These are phyloP conservation scores for Acleris emargana DNA, from an alignment of 2,888 invertebrate species.

Conservation along the genomic window DNA sequence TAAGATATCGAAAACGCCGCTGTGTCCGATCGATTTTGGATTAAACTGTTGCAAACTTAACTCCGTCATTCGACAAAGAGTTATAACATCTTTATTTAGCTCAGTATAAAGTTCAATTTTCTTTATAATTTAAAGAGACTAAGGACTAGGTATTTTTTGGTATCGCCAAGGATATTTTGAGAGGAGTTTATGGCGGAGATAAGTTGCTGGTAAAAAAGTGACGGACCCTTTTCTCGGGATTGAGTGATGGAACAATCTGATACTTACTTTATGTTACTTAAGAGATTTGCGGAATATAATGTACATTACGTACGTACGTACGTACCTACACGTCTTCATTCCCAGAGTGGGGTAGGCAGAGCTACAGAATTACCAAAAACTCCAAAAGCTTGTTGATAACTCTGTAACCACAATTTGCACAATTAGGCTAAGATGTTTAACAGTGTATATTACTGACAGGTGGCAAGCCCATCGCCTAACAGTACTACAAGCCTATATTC, in stretches of 20 bases:
- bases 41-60: constrained; percentile 19
- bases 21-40: constrained; percentile 35
- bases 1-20: constrained; percentile 33
- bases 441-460: too few species aligned
- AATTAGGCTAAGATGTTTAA: too few species aligned
- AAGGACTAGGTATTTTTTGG: constrained; percentile 8
- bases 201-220: constrained; percentile 35
- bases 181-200: constrained; percentile 35
- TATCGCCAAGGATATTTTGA: constrained; percentile 32
- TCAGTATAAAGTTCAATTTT: not conserved
- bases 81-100: not conserved
- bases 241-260: constrained; percentile 31
- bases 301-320: too few species aligned
- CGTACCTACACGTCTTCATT: too few species aligned
- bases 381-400: too few species aligned
- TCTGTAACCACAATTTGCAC: too few species aligned
- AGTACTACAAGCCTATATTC: too few species aligned
- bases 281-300: constrained; percentile 15
- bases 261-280: constrained; percentile 24
- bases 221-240: constrained; percentile 30
- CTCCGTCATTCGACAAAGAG: not conserved
- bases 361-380: too few species aligned
- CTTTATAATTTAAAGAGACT: not conserved
- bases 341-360: too few species aligned
- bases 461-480: too few species aligned